These are phyloP conservation scores for Menidia beryllina DNA, from an alignment of 2,113 vertebrate species.

Conservation along the genomic window DNA sequence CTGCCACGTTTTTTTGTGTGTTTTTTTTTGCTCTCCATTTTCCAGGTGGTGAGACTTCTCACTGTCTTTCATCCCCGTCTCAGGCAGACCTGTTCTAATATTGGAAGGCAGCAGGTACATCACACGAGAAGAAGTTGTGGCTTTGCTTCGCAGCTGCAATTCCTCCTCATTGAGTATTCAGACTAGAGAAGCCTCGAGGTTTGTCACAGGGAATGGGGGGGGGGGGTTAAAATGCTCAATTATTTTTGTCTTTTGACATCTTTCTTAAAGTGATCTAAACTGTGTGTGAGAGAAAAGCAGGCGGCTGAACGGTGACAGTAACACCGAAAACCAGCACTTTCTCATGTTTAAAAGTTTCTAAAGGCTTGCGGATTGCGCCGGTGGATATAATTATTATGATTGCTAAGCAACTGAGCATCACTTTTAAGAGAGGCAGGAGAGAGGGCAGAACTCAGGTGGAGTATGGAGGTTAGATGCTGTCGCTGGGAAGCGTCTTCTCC, in stretches of 20 bases:
- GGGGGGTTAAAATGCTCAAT: conserved; percentile 71
- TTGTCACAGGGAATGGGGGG: conserved; percentile 69
- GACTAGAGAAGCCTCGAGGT: conserved; percentile 68
- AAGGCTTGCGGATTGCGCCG: conserved; percentile 42
- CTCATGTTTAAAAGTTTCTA: conserved; percentile 50
- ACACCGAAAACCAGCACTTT: conserved; percentile 24
- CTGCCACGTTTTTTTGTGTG: conserved; percentile 29
- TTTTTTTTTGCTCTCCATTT: conserved; percentile 26
- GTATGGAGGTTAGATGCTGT: conserved; percentile 46
- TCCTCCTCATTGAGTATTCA: conserved; percentile 61
- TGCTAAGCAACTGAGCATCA: conserved; percentile 71
- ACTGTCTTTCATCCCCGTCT: conserved; percentile 43
- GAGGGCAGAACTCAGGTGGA: conserved; percentile 47
- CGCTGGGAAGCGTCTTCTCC: conserved; percentile 41
- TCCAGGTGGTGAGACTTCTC: conserved; percentile 45
- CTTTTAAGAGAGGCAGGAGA: conserved; percentile 29
- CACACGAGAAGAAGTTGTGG: conserved; percentile 24
- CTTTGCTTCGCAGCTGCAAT: conserved; percentile 50
- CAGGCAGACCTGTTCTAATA: conserved; percentile 62
- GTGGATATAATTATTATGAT: conserved; percentile 76
- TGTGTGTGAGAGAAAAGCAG: neutral
- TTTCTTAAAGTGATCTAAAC: conserved; percentile 28
- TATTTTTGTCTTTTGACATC: conserved; percentile 12
- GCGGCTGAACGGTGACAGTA: conserved; percentile 9
- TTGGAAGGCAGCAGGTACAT: conserved; percentile 57